These are phyloP conservation scores for Agrotis segetum DNA, from an alignment of 2,888 invertebrate genomes.

Conservation along the genomic window DNA sequence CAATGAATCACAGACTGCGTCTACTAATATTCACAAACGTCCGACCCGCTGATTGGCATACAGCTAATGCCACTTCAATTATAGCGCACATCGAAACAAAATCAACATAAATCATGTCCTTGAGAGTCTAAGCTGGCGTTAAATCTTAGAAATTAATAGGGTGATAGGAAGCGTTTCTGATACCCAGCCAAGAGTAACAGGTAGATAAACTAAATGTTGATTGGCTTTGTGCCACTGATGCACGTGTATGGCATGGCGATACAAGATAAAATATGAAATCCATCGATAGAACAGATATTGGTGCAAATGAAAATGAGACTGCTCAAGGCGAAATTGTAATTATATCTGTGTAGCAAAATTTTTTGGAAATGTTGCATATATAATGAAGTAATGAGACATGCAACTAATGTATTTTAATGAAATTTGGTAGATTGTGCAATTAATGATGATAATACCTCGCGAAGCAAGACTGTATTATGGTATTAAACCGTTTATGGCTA, in stretches of 20 bases:
- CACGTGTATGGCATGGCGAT: slow-evolving; percentile 58
- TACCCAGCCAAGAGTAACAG: slow-evolving; percentile 80
- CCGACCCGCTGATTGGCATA: slow-evolving; percentile 28
- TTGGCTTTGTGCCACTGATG: slow-evolving; percentile 69
- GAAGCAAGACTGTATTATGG: neutral
- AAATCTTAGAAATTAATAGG: slow-evolving; percentile 68
- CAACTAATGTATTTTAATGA: neutral
- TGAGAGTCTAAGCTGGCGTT: slow-evolving; percentile 60
- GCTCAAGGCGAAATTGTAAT: neutral
- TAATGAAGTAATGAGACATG: neutral
- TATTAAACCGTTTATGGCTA: neutral
- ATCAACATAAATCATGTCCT: slow-evolving; percentile 60
- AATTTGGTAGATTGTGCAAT: neutral
- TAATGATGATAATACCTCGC: slow-evolving; percentile 4
- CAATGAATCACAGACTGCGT: neutral
- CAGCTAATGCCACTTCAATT: slow-evolving; percentile 47
- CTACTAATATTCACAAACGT: slow-evolving; percentile 4
- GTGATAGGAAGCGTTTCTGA: slow-evolving; percentile 75
- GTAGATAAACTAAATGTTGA: slow-evolving; percentile 75
- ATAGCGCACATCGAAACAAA: slow-evolving; percentile 40
- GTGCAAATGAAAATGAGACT: slow-evolving; percentile 15
- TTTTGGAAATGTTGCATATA: neutral
- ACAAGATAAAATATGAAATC: slow-evolving; percentile 51
- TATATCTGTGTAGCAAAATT: neutral
- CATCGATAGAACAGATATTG: slow-evolving; percentile 23